Percentiles rank a stretch among this genome's conserved stretches.
phyloP scores from a whole-genome alignment of 2,797 vertebrate genomes.

The Buphagus erythrorhynchus region DNA sequence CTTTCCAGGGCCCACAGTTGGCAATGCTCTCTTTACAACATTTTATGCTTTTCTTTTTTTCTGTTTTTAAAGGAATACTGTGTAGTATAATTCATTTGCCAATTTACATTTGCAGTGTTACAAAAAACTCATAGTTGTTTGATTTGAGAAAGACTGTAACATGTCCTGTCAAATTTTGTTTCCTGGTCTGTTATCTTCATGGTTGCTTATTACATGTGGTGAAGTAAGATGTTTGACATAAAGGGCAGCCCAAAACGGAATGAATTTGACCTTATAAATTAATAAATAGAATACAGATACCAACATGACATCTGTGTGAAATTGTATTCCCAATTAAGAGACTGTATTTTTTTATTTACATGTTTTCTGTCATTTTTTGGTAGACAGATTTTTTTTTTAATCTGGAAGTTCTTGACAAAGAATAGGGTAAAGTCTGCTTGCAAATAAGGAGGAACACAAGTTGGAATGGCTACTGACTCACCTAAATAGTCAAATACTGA shows the following conservation, averaged over 20 bases:
- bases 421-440: not conserved
- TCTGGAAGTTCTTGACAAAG: not conserved
- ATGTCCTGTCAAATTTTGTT: not conserved
- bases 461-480: not conserved
- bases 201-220: not conserved
- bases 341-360: not conserved
- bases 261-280: not conserved
- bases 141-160: not conserved
- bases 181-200: not conserved
- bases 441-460: not conserved
- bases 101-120: not conserved
- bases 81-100: not conserved
- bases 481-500: not conserved
- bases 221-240: not conserved
- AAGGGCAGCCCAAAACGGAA: not conserved
- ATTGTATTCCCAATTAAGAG: not conserved
- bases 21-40: not conserved
- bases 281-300: not conserved
- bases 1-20: not conserved
- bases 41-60: not conserved
- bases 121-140: not conserved
- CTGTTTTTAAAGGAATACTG: not conserved
- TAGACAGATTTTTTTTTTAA: not conserved
- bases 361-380: not conserved
- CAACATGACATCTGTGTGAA: not conserved